These are phyloP conservation scores for Drosophila conformis DNA, from an alignment of 2,888 invertebrate genomes.

Conservation along the genomic window DNA sequence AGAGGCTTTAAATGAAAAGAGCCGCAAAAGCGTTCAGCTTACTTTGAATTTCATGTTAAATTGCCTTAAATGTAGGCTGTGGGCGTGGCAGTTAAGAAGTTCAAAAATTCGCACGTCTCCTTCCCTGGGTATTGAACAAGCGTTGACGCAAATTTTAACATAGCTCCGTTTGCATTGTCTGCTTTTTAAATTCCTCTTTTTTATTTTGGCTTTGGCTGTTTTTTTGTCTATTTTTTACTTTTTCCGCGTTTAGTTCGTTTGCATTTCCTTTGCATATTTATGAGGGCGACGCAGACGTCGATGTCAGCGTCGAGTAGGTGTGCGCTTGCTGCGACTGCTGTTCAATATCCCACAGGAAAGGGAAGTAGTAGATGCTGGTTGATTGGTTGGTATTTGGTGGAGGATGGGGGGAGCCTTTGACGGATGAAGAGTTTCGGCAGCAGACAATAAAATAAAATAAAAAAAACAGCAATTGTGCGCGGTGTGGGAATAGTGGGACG, in stretches of 20 bases:
- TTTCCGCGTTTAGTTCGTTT: conserved; percentile 63
- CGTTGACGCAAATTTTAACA: conserved; percentile 29
- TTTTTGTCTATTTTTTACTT: conserved; percentile 13
- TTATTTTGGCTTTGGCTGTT: background rate
- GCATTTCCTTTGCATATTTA: conserved; percentile 77
- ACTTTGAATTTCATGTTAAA: conserved; percentile 27
- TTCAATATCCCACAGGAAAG: conserved; percentile 57
- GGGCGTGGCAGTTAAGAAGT: conserved; percentile 58
- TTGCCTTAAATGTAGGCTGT: conserved; percentile 54
- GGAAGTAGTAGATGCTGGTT: conserved; percentile 9
- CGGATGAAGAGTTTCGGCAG: conserved; percentile 56
- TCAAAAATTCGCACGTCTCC: conserved; percentile 47
- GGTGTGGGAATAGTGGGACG: accelerated
- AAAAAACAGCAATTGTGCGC: conserved; percentile 3
- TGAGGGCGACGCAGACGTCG: conserved; percentile 51
- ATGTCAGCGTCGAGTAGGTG: conserved; percentile 7
- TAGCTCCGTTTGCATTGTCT: conserved; percentile 29
- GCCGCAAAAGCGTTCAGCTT: background rate
- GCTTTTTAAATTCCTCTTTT: conserved; percentile 5
- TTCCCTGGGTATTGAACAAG: conserved; percentile 8
- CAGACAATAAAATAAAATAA: conserved; percentile 39
- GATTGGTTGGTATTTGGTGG: background rate
- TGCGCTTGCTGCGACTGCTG: conserved; percentile 20
- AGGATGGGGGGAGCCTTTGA: conserved; percentile 4
- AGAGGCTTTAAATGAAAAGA: background rate